Conservation (phyloP, 2,888 invertebrate genomes). For the Periphyllus acericola region DNA sequence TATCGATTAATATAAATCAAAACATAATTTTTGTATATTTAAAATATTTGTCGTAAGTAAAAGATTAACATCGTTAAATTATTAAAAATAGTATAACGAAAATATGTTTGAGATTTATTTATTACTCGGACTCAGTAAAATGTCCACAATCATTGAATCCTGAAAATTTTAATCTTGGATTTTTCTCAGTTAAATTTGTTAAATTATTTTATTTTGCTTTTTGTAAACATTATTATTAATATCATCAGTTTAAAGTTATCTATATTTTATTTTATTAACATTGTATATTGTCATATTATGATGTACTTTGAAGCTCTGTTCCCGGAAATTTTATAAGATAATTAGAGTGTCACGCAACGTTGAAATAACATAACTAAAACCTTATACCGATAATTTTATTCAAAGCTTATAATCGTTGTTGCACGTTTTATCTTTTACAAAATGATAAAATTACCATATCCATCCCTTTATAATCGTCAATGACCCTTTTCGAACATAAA, state of each 20-base stretch:
- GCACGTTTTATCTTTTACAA: neutral
- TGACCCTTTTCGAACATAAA: neutral
- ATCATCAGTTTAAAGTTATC: neutral
- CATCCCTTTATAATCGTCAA: neutral
- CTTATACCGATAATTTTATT: conserved; percentile 10
- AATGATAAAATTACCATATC: neutral
- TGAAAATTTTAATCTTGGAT: too few species aligned
- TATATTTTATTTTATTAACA: neutral
- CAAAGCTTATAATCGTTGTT: neutral
- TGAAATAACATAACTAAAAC: conserved; percentile 4
- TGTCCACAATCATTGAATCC: too few species aligned
- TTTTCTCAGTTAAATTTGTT: too few species aligned
- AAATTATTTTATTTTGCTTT: too few species aligned
- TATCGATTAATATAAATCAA: too few species aligned
- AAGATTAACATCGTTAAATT: too few species aligned
- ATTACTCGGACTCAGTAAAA: too few species aligned
- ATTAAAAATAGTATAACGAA: too few species aligned
- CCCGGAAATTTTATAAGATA: neutral
- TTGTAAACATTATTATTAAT: too few species aligned
- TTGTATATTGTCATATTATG: neutral
- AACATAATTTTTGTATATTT: too few species aligned
- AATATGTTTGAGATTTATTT: too few species aligned
- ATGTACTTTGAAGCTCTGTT: neutral
- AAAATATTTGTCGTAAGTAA: too few species aligned
- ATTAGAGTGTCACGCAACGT: neutral